Conservation (phyloP, 2,888 invertebrate genomes). For the Graphium colonna region DNA sequence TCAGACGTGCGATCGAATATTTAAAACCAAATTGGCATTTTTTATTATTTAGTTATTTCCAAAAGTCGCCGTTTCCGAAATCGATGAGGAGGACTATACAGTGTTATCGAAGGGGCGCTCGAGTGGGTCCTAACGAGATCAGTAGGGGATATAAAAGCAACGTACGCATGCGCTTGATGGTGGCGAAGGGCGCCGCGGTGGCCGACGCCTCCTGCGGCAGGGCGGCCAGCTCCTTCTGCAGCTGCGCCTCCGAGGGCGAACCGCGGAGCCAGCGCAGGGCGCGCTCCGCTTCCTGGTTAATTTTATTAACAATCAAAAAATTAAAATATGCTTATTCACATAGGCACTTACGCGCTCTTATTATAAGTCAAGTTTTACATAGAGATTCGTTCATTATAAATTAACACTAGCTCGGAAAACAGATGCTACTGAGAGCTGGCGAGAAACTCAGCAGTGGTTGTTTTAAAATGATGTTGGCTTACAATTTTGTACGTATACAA, state of each 20-base stretch:
- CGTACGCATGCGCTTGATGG: slow-evolving; percentile 49
- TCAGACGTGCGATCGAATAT: no score
- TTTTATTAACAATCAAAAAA: no score
- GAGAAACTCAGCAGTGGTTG: no score
- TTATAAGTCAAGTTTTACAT: no score
- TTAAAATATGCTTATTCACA: no score
- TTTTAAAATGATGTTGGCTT: no score
- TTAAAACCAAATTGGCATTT: neutral
- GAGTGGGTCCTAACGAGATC: neutral
- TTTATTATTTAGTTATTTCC: neutral
- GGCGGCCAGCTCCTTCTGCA: slow-evolving; percentile 35
- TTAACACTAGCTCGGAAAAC: no score
- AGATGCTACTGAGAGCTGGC: no score
- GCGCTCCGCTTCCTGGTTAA: slow-evolving; percentile 45
- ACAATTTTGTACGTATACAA: no score
- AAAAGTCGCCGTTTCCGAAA: neutral
- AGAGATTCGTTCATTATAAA: no score
- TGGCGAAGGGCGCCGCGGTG: slow-evolving; percentile 33
- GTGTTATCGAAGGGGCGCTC: slow-evolving; percentile 2
- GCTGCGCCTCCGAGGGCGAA: slow-evolving; percentile 19
- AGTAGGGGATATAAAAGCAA: neutral
- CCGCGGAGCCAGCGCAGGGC: slow-evolving; percentile 52
- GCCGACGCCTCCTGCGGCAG: slow-evolving; percentile 42
- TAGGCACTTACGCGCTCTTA: neutral
- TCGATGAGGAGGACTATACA: neutral